phyloP scores from a whole-genome alignment of 2,888 invertebrate species.

The Masnerella sp. region DNA sequence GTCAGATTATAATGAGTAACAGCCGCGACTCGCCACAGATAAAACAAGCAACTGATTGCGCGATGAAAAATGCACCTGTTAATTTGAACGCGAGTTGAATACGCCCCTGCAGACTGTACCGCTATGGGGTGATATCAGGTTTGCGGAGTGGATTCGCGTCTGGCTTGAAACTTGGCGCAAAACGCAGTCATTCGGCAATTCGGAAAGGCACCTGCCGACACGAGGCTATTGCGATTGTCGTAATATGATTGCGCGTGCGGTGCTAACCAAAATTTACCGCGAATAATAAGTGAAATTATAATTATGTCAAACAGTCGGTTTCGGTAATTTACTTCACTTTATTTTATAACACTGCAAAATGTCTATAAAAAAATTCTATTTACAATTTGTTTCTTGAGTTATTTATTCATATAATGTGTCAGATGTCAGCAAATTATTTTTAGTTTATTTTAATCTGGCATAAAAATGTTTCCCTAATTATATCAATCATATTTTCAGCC shows the following conservation, averaged over 20 bases:
- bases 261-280: neutral
- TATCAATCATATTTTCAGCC: no score
- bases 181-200: slow-evolving; percentile 39
- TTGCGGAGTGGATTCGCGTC: slow-evolving; percentile 33
- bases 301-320: neutral
- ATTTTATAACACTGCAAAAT: no score
- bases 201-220: slow-evolving; percentile 56
- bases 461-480: no score
- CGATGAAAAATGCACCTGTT: slow-evolving; percentile 29
- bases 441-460: no score
- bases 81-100: slow-evolving; percentile 30
- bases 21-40: slow-evolving; percentile 12
- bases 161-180: slow-evolving; percentile 43
- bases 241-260: slow-evolving; percentile 18
- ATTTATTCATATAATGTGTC: no score
- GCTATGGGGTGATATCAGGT: slow-evolving; percentile 16
- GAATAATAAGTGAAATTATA: neutral
- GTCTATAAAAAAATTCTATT: no score
- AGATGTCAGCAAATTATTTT: no score
- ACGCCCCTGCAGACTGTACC: slow-evolving; percentile 11
- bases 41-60: slow-evolving; percentile 28
- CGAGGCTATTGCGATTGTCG: slow-evolving; percentile 16
- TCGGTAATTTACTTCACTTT: neutral
- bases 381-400: no score
- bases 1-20: slow-evolving; percentile 30